Evolutionary conservation across 2,797 vertebrate genomes (phyloP), one percentile per base, ranked within the genome.

Genomic region (Sebastiscus tertius): DNA sequence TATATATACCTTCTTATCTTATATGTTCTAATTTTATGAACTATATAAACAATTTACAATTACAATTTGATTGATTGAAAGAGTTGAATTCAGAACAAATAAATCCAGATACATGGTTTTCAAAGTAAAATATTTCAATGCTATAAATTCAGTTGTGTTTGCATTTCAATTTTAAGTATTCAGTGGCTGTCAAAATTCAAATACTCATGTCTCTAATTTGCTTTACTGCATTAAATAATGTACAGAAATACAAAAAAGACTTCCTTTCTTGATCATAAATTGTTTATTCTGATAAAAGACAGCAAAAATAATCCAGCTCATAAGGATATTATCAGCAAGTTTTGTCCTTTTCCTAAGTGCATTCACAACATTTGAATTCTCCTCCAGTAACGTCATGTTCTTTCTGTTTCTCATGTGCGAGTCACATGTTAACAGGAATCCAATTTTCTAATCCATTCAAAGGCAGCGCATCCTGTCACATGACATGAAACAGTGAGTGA

Each of bases 371-470:
- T 54, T 18, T 36, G 3, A 69, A 22, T 39, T 70, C 9, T 55
- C 67, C 29, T 64, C 18, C 7, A 69, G 34, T 27, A 16, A 39
- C 16, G n/a, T 29, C 3, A 0, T 22, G 0, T 22, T 65, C 34
- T 60, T 34, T 63, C 29, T 12, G 6, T 31, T 4, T 69, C 11
- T 77, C 24, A 60, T 68, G 66, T 77, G 72, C 2, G 31, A 31
- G 49, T 92, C 88, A 92, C 82, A 85, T 85, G 81, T 87, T 52
- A 54, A 75, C 56, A 75, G 8, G 31, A 80, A 79, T 88, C 81
- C 46, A 69, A 39, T 84, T 52, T 81, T 82, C 62, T 77, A 83
- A 75, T 86, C 77, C 36, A 77, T 55, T 82, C 56, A 83, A 87
- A 88, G 68, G 74, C 59, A 64, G 66, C 58, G 76, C 68, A 86